phyloP scores from a whole-genome alignment of 1,140 invertebrate genomes.

The Phymorhynchus buccinoides region DNA sequence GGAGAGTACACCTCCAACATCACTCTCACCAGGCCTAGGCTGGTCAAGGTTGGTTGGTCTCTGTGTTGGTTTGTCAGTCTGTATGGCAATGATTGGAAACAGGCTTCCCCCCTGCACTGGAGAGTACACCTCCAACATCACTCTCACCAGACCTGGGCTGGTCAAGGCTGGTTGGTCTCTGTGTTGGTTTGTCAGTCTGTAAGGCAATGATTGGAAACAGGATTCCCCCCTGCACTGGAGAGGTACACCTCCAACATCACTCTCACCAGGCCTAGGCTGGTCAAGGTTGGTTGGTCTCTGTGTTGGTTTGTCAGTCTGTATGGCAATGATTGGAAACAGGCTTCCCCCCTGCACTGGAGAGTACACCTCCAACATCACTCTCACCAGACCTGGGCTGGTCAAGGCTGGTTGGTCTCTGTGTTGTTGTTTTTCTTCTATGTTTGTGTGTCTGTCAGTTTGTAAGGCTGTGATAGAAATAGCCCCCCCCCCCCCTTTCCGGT shows the following conservation, averaged over 20 bases:
- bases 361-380: slow-evolving; percentile 90
- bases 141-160: slow-evolving; percentile 82
- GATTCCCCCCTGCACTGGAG: slow-evolving; percentile 80
- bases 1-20: slow-evolving; percentile 92
- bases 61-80: too few species aligned
- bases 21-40: slow-evolving; percentile 82
- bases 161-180: too few species aligned
- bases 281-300: too few species aligned
- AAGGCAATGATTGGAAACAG: slow-evolving; percentile 88
- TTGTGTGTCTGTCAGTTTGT: too few species aligned
- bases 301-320: too few species aligned
- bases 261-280: slow-evolving; percentile 82
- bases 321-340: slow-evolving; percentile 91
- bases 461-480: too few species aligned
- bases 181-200: too few species aligned
- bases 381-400: slow-evolving; percentile 82
- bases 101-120: slow-evolving; percentile 79
- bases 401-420: too few species aligned
- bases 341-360: slow-evolving; percentile 79
- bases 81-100: slow-evolving; percentile 86
- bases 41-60: slow-evolving; percentile 80
- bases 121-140: slow-evolving; percentile 92
- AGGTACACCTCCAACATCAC: slow-evolving; percentile 90
- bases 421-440: too few species aligned
- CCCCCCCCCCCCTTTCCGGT: too few species aligned